A percentile compares a stretch with the other conserved stretches of the same genome.
Evolutionary conservation across 2,888 invertebrate genomes (phyloP).

Genomic region (Coelinius sp.): DNA sequence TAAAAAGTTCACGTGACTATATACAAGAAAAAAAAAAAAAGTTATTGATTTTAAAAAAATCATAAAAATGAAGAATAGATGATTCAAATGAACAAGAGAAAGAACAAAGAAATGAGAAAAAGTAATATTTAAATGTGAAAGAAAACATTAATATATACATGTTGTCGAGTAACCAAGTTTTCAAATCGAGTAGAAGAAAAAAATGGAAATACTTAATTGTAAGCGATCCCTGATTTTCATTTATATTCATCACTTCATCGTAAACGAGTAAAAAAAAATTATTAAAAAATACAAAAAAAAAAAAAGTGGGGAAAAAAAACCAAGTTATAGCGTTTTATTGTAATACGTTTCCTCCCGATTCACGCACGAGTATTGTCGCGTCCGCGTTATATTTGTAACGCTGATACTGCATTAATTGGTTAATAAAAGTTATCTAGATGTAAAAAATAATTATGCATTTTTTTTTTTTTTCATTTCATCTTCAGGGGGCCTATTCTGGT

Average conservation of each 20-base stretch:
- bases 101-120: constrained; percentile 34
- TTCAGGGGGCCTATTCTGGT: no score
- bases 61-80: constrained; percentile 13
- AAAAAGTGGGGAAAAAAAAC: constrained; percentile 31
- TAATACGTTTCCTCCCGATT: constrained; percentile 54
- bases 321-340: constrained; percentile 64
- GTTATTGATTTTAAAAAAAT: constrained; percentile 27
- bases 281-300: constrained; percentile 37
- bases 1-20: constrained; percentile 58
- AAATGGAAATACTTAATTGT: constrained; percentile 17
- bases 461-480: not conserved
- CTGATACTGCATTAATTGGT: constrained; percentile 69
- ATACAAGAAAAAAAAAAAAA: constrained; percentile 34
- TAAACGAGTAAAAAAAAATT: constrained; percentile 47
- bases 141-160: constrained; percentile 62
- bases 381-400: constrained; percentile 67
- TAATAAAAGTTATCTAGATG: constrained; percentile 72
- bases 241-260: constrained; percentile 55
- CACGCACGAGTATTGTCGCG: constrained; percentile 56
- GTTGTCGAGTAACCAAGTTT: constrained; percentile 69
- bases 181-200: constrained; percentile 64
- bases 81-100: constrained; percentile 35
- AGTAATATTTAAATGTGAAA: constrained; percentile 63
- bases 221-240: constrained; percentile 32
- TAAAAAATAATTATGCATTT: constrained; percentile 46